Percentiles rank a stretch among this genome's conserved stretches.
Evolutionary conservation across 2,888 invertebrate genomes (phyloP).

Genomic region (Serrognathus titanus): DNA sequence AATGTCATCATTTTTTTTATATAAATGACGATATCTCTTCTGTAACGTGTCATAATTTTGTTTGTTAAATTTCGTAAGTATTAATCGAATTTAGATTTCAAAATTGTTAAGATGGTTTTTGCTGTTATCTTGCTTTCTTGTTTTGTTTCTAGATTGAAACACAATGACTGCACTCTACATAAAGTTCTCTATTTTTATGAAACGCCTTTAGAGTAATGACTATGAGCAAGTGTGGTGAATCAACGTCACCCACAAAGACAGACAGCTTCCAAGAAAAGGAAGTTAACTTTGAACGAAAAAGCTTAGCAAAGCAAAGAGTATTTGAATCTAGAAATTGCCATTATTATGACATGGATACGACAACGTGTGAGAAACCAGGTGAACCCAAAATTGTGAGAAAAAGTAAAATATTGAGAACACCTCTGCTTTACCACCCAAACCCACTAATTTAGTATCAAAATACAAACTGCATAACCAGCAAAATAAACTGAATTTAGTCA

Average conservation of each 20-base stretch:
- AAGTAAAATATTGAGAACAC: constrained; percentile 60
- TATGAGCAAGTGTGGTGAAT: constrained; percentile 53
- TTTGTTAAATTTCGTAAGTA: no score
- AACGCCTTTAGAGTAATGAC: constrained; percentile 68
- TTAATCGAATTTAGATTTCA: no score
- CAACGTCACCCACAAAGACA: constrained; percentile 19
- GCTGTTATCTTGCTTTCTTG: no score
- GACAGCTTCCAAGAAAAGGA: constrained; percentile 28
- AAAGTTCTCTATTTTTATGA: constrained; percentile 57
- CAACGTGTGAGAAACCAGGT: constrained; percentile 29
- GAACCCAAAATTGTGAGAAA: constrained; percentile 37
- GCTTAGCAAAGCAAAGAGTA: constrained; percentile 54
- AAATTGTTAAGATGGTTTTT: no score
- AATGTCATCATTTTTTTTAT: no score
- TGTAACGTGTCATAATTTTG: no score
- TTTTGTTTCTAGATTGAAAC: no score
- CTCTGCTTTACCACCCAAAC: constrained; percentile 78
- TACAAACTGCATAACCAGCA: constrained; percentile 56
- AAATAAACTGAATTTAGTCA: constrained; percentile 6
- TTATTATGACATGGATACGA: constrained; percentile 62
- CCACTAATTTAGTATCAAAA: constrained; percentile 67
- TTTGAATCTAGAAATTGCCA: constrained; percentile 53
- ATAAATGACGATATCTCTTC: no score
- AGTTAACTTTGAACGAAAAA: constrained; percentile 51
- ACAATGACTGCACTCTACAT: no score